These are phyloP conservation scores for Abramis brama DNA, from an alignment of 2,113 vertebrate species.

Conservation along the genomic window DNA sequence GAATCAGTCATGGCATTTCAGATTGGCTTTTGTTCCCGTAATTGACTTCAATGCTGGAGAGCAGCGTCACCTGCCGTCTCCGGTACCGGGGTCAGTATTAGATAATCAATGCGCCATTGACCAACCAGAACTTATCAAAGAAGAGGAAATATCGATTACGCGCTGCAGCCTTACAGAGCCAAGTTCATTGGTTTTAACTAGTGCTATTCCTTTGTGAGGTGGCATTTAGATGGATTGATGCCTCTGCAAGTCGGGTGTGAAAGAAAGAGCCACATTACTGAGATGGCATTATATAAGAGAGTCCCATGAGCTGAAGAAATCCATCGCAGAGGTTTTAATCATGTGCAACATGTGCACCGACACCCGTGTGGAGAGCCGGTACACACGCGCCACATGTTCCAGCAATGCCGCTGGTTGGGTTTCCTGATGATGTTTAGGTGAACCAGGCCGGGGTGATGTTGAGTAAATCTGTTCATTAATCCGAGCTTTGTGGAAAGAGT, in stretches of 20 bases:
- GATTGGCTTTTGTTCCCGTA: slow-evolving; percentile 51
- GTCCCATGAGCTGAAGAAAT: slow-evolving; percentile 35
- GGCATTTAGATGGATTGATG: slow-evolving; percentile 59
- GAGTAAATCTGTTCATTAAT: slow-evolving; percentile 2
- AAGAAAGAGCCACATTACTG: slow-evolving; percentile 46
- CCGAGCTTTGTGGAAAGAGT: slow-evolving; percentile 4
- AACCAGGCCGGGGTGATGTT: not conserved
- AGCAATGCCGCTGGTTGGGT: not conserved
- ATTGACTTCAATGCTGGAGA: slow-evolving; percentile 53
- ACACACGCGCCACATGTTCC: not conserved
- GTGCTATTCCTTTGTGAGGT: slow-evolving; percentile 48
- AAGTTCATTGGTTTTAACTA: slow-evolving; percentile 36
- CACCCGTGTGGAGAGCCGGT: not conserved
- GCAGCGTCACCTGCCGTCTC: slow-evolving; percentile 37
- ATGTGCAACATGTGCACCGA: slow-evolving; percentile 22
- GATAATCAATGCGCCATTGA: slow-evolving; percentile 50
- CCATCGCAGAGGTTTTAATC: slow-evolving; percentile 47
- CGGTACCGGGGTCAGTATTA: slow-evolving; percentile 17
- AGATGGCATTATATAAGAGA: slow-evolving; percentile 31
- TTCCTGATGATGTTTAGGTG: not conserved
- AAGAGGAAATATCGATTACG: slow-evolving; percentile 49
- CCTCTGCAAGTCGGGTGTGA: not conserved
- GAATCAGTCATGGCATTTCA: slow-evolving; percentile 51
- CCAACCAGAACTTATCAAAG: slow-evolving; percentile 36
- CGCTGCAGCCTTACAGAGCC: not conserved